These are phyloP conservation scores for Pseudomyrmex cubaensis DNA, from an alignment of 1,140 invertebrate species.

Conservation along the genomic window DNA sequence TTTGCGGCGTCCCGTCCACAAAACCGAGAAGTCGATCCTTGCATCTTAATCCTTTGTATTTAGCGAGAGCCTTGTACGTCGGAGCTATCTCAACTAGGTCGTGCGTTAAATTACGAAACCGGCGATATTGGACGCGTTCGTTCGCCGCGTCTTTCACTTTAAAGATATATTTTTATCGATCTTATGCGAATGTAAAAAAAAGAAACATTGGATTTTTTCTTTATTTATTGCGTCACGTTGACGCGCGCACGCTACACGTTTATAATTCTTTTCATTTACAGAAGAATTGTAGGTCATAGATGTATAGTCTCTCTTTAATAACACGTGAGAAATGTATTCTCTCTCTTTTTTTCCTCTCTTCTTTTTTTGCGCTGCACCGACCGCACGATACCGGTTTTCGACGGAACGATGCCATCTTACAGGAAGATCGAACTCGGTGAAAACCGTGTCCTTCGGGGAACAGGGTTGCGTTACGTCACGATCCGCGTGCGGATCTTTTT, in stretches of 20 bases:
- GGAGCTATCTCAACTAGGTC: not conserved
- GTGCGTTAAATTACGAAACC: not conserved
- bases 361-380: not conserved
- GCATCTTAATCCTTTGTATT: conserved; percentile 2
- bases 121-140: not conserved
- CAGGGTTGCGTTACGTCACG: conserved; percentile 72
- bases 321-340: too few species aligned
- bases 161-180: too few species aligned
- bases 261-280: too few species aligned
- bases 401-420: conserved; percentile 72
- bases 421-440: conserved; percentile 73
- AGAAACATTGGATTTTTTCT: too few species aligned
- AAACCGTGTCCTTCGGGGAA: conserved; percentile 71
- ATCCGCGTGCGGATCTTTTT: conserved; percentile 24
- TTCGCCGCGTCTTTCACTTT: too few species aligned
- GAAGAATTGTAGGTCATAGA: too few species aligned
- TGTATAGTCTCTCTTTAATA: too few species aligned
- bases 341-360: conserved; percentile 2
- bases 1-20: conserved; percentile 60
- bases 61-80: not conserved
- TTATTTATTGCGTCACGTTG: too few species aligned
- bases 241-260: too few species aligned
- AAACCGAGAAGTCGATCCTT: conserved; percentile 54
- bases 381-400: conserved; percentile 65
- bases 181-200: too few species aligned